A percentile compares a stretch with the other conserved stretches of the same genome.
Conservation (phyloP, 2,113 vertebrate genomes). For the Peromyscus californicus region DNA sequence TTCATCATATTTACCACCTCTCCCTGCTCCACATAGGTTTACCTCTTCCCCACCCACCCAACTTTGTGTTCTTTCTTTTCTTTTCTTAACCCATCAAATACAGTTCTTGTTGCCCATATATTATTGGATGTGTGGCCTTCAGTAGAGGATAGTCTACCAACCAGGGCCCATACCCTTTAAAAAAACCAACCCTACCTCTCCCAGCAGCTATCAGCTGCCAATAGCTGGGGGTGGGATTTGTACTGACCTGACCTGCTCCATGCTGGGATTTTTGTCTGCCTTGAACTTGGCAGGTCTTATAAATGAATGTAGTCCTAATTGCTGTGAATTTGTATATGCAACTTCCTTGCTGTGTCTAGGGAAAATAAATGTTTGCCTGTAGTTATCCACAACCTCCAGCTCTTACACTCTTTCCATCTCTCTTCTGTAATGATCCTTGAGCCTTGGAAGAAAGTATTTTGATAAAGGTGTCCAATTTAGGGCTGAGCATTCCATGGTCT, state of each 20-base stretch:
- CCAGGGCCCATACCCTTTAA: neutral
- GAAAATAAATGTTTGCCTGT: neutral
- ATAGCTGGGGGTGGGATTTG: neutral
- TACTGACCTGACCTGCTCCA: neutral
- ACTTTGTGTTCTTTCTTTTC: neutral
- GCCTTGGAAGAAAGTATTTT: neutral
- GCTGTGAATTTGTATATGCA: neutral
- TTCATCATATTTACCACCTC: neutral
- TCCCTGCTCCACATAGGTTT: neutral
- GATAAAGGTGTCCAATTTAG: neutral
- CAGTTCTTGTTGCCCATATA: neutral
- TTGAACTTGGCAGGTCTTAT: neutral
- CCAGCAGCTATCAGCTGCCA: neutral
- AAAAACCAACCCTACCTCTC: neutral
- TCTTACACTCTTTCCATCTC: neutral
- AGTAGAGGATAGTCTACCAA: neutral
- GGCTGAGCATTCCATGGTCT: neutral
- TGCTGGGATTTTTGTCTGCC: neutral
- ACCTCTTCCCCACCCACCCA: neutral
- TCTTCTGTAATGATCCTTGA: neutral
- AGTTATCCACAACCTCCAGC: neutral
- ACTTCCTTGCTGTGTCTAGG: neutral
- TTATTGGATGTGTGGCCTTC: neutral
- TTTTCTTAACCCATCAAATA: neutral
- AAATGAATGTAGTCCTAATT: neutral